phyloP scores from a whole-genome alignment of 2,888 invertebrate genomes.

The Calliphora vomitoria region DNA sequence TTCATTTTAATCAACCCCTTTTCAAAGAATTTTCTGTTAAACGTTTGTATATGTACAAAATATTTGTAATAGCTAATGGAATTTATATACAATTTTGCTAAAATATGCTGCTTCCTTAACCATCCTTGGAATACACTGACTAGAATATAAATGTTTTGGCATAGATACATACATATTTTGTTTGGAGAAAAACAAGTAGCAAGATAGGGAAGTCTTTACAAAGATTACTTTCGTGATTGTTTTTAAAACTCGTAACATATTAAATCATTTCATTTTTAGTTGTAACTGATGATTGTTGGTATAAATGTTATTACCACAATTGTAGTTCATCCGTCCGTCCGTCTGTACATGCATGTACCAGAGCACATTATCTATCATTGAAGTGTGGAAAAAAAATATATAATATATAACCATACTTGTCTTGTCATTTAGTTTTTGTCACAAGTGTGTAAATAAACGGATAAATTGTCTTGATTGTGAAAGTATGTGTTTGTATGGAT shows the following conservation, averaged over 20 bases:
- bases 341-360: background rate
- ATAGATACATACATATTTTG: background rate
- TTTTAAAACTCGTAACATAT: constrained; percentile 13
- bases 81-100: constrained; percentile 19
- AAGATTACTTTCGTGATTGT: constrained; percentile 21
- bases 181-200: background rate
- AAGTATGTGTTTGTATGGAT: background rate
- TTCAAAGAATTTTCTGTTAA: background rate
- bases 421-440: constrained; percentile 37
- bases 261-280: constrained; percentile 31
- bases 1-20: background rate
- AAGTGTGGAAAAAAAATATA: background rate
- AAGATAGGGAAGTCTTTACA: background rate
- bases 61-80: constrained; percentile 8
- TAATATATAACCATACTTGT: constrained; percentile 49
- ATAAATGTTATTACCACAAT: constrained; percentile 53
- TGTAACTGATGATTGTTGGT: constrained; percentile 40
- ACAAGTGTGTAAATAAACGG: constrained; percentile 5
- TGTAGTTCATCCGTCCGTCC: background rate
- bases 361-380: background rate
- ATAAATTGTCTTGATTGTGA: background rate
- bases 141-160: background rate
- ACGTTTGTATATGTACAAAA: background rate
- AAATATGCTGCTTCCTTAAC: background rate
- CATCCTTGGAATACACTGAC: background rate